These are phyloP conservation scores for Caenorhabditis latens DNA, from an alignment of 1,140 invertebrate species.

Conservation along the genomic window DNA sequence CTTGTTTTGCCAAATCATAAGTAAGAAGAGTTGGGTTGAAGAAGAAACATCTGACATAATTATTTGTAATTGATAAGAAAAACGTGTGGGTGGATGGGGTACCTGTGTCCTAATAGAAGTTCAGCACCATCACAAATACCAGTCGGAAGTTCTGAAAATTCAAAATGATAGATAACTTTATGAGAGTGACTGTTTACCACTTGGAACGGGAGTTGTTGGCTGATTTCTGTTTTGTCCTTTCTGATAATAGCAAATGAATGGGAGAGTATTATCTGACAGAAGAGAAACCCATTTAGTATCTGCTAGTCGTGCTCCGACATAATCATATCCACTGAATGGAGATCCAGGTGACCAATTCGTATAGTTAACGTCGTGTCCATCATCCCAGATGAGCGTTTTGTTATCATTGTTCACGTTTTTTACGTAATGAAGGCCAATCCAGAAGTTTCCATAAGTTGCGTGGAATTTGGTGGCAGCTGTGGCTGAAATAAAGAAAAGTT, in stretches of 20 bases:
- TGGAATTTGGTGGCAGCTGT: conserved; percentile 2
- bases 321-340: conserved; percentile 30
- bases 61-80: background rate
- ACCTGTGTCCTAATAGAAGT: conserved; percentile 22
- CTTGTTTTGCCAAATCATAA: background rate
- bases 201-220: conserved; percentile 1
- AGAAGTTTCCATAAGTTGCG: conserved; percentile 13
- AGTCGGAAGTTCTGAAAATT: background rate
- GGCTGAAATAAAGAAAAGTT: background rate
- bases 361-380: background rate
- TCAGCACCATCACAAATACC: background rate
- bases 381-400: background rate
- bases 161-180: background rate
- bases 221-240: conserved; percentile 26
- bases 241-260: conserved; percentile 37
- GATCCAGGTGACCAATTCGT: background rate
- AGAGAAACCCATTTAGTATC: conserved; percentile 34
- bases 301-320: conserved; percentile 25
- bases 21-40: conserved; percentile 31
- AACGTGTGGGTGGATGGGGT: background rate
- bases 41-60: conserved; percentile 38
- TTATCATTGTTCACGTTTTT: background rate
- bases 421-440: conserved; percentile 10
- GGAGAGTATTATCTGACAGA: background rate
- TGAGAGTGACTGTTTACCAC: background rate